Conservation (phyloP, 2,113 vertebrate genomes). For the Turnix velox region DNA sequence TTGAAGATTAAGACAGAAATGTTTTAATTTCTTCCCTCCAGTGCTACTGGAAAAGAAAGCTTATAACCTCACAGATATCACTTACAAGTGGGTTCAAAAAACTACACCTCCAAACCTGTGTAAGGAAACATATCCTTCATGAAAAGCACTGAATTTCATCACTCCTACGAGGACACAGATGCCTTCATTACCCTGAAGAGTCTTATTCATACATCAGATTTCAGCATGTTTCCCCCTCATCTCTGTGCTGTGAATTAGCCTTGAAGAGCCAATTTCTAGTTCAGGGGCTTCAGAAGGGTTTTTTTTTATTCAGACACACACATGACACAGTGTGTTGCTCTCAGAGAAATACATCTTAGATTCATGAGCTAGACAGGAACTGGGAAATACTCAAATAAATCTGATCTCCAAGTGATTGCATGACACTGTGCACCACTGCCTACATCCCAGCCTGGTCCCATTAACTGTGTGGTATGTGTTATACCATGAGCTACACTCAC, state of each 20-base stretch:
- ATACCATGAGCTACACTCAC: not conserved
- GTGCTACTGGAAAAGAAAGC: not conserved
- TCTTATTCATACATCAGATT: too few relatives aligned
- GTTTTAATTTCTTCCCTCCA: not conserved
- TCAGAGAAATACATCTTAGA: not conserved
- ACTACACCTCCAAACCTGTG: not conserved
- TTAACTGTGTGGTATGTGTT: accelerated
- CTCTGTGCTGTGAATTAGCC: accelerated
- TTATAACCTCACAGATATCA: not conserved
- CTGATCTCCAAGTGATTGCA: not conserved
- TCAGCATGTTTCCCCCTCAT: accelerated
- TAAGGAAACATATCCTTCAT: not conserved
- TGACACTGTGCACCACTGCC: not conserved
- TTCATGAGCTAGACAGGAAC: not conserved
- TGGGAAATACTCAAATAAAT: accelerated
- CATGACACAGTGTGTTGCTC: too few relatives aligned
- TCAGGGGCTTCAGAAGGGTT: not conserved
- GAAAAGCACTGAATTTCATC: not conserved
- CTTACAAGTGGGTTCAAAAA: not conserved
- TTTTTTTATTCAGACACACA: not conserved
- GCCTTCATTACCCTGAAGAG: not conserved
- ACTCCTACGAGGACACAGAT: accelerated
- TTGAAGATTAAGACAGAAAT: too few relatives aligned
- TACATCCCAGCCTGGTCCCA: not conserved
- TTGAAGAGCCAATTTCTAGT: not conserved